Evolutionary conservation across 2,888 invertebrate species (phyloP), one percentile per base, ranked within the genome.

Genomic region (Sesia bembeciformis): DNA sequence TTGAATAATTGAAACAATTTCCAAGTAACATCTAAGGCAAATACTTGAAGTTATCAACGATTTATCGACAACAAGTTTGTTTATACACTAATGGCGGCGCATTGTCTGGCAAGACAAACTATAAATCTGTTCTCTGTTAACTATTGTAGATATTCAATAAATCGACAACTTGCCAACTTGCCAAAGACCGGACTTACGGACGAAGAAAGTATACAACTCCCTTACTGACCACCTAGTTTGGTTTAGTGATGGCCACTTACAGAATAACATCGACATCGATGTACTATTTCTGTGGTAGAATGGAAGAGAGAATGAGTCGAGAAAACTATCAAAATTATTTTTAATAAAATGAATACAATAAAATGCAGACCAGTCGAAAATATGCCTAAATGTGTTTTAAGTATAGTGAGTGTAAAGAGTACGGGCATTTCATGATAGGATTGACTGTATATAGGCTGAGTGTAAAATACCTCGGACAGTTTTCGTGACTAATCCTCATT

Each of bases 161-260:
- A 85, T 88, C 84, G 81, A 82, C 79, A 81, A 84, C 71, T 84
- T 79, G 67, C 72, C 63, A 82, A 85, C 80, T 84, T 72, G 69
- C 68, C 69, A 68, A 83, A 81, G 76, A 78, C 86, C 87, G 87
- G 88, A 86, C 86, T 89, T 89, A 88, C 75, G 83, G 78, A 57
- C 78, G 76, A 89, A 89, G 88, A 88, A 89, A 88, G 79, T 86
- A 84, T 82, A 72, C 69, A 77, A 83, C 74, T 77, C 76, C 73
- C 70, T 74, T 72, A 71, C 75, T 72, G 75, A 66, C 72, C 74
- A 59, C 50, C 60, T 58, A 53, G 40, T 50, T 53, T 54, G 7
- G 50, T 23, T 38, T 8, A 53, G 56, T n/a, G 52, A 2, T 41
- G 52, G 5, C 3, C 38, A 42, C n/a, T 7, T 23, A 23, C 23